A percentile compares a stretch with the other conserved stretches of the same genome.
Evolutionary conservation across 2,888 invertebrate genomes (phyloP).

Genomic region (Achlya flavicornis): DNA sequence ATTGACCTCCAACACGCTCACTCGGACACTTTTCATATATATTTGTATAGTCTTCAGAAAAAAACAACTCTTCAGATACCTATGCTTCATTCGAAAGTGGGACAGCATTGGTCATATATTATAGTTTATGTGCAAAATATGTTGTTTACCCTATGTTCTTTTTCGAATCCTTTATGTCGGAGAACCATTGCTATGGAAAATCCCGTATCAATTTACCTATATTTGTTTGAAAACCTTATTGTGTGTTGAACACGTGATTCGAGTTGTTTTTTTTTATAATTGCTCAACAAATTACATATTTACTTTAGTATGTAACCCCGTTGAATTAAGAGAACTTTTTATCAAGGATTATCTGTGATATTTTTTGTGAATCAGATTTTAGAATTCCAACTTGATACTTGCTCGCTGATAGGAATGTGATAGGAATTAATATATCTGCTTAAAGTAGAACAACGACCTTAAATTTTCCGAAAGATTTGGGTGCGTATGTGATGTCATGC

Average conservation of each 20-base stretch:
- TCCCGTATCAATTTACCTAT: too few species aligned
- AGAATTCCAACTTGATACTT: not conserved
- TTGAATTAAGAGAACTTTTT: too few species aligned
- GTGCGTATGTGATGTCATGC: not conserved
- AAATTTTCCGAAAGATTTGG: not conserved
- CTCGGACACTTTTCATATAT: slow-evolving; percentile 22
- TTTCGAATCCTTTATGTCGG: not conserved
- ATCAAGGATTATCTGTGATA: not conserved
- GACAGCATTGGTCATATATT: not conserved
- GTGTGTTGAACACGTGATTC: too few species aligned
- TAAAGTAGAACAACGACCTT: slow-evolving; percentile 4
- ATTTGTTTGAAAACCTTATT: too few species aligned
- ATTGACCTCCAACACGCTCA: slow-evolving; percentile 62
- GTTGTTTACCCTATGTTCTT: not conserved
- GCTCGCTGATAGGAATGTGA: not conserved
- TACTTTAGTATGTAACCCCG: too few species aligned
- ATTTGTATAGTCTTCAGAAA: slow-evolving; percentile 15
- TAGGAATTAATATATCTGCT: not conserved
- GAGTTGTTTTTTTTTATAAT: too few species aligned
- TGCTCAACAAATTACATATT: too few species aligned
- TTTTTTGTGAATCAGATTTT: not conserved
- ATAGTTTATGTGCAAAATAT: not conserved
- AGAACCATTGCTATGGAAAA: not conserved
- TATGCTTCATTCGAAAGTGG: not conserved
- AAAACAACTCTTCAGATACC: slow-evolving; percentile 6